Conservation (phyloP, 2,888 invertebrate species). For the Cosmia pyralina region DNA sequence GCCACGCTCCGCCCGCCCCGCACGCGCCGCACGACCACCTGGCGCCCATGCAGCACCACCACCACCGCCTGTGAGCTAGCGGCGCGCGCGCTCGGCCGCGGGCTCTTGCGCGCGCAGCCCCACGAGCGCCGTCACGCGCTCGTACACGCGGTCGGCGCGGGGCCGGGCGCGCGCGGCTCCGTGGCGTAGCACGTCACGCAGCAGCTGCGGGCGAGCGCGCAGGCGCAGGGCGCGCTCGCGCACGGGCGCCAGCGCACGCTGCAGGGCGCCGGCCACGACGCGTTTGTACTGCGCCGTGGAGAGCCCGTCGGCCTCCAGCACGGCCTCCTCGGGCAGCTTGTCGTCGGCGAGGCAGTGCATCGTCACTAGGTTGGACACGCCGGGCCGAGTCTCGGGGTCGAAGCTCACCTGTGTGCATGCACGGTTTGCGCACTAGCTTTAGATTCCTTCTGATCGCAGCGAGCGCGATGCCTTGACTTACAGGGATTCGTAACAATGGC, state of each 20-base stretch:
- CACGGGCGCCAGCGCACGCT: slow-evolving; percentile 67
- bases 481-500: neutral
- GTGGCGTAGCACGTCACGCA: slow-evolving; percentile 67
- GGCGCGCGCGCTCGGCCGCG: slow-evolving; percentile 76
- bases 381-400: slow-evolving; percentile 94
- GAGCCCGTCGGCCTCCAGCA: slow-evolving; percentile 91
- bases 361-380: slow-evolving; percentile 96
- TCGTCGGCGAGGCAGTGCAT: slow-evolving; percentile 95
- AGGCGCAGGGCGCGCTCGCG: slow-evolving; percentile 78
- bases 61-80: slow-evolving; percentile 72
- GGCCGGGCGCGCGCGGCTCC: slow-evolving; percentile 92
- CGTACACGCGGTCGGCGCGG: slow-evolving; percentile 91
- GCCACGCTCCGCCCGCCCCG: slow-evolving; percentile 52
- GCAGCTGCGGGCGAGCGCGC: slow-evolving; percentile 90
- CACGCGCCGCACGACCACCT: slow-evolving; percentile 44
- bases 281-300: slow-evolving; percentile 93
- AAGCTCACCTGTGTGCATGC: slow-evolving; percentile 91
- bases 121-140: slow-evolving; percentile 89
- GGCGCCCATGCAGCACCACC: slow-evolving; percentile 59
- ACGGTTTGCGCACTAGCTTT: neutral
- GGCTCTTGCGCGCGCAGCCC: slow-evolving; percentile 66
- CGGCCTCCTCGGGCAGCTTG: slow-evolving; percentile 92
- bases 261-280: slow-evolving; percentile 75
- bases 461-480: neutral
- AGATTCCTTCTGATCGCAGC: neutral